Evolutionary conservation across 2,113 vertebrate species (phyloP), one percentile per base, ranked within the genome.

Genomic region (Coptodon rendalli): DNA sequence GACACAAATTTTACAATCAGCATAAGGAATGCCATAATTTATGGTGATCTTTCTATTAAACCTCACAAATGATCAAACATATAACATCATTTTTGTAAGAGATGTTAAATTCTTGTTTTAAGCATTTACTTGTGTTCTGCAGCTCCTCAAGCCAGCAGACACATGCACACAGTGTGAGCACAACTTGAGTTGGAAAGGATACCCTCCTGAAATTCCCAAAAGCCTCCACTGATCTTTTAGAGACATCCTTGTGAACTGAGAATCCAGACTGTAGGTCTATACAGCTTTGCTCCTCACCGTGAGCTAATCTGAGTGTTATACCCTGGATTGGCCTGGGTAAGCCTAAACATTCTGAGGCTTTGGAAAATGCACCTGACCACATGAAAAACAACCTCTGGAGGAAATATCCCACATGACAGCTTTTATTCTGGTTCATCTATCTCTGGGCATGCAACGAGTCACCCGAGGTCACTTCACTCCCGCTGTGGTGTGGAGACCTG

Each of bases 401-500:
- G 29, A 89, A 78, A 89, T 63, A 81, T 80, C 86, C 17, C 34
- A 43, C n/a, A 63, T 38, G 79, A 63, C 82, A 73, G 83, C 66
- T 89, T 88, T 91, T 88, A 87, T 68, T 92, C 54, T 81, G 80
- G 40, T 89, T 89, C 56, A 71, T 89, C 85, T 87, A 81, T 81
- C 56, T 79, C 45, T 43, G 43, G 6, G 68, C 57, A 53, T 73
- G 31, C 50, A 83, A n/a, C 50, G 48, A 83, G 68, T 86, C 59
- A 83, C 83, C 83, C 73, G 14, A 73, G 76, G 27, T 83, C 71
- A 86, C 29, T 17, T 76, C 82, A 80, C 16, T 86, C 79, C 80
- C 80, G 85, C 61, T 86, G 63, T 5, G 7, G 40, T 82, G 82
- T 80, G 22, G 43, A 85, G 76, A 85, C 40, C 78, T 85, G 53